A percentile compares a stretch with the other conserved stretches of the same genome.
Evolutionary conservation across 2,888 invertebrate genomes (phyloP).

Genomic region (Drosophila merina): DNA sequence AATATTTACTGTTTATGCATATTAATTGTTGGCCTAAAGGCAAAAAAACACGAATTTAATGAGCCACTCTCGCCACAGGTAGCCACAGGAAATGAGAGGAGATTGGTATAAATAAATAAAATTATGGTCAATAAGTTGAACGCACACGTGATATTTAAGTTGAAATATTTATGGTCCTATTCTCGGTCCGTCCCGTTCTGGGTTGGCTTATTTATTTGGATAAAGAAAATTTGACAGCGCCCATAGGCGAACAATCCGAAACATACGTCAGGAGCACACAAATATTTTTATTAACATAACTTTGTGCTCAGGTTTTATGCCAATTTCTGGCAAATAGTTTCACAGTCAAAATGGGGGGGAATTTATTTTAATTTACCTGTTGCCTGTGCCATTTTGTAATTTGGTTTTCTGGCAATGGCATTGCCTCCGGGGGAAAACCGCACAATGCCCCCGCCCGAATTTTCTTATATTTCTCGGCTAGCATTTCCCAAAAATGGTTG

Average conservation of each 20-base stretch:
- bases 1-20: slow-evolving; percentile 58
- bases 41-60: slow-evolving; percentile 48
- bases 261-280: slow-evolving; percentile 7
- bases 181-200: not conserved
- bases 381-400: slow-evolving; percentile 11
- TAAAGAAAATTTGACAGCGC: slow-evolving; percentile 23
- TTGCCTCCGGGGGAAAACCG: slow-evolving; percentile 22
- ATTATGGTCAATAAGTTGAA: slow-evolving; percentile 52
- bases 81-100: slow-evolving; percentile 37
- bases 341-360: slow-evolving; percentile 13
- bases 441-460: slow-evolving; percentile 4
- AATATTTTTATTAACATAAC: slow-evolving; percentile 33
- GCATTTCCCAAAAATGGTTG: slow-evolving; percentile 59
- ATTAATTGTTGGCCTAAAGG: slow-evolving; percentile 47
- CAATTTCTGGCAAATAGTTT: slow-evolving; percentile 19
- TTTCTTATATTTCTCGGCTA: slow-evolving; percentile 6
- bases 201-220: slow-evolving; percentile 48
- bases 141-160: slow-evolving; percentile 60
- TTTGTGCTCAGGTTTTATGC: slow-evolving; percentile 4
- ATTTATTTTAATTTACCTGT: slow-evolving; percentile 35
- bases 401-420: slow-evolving; percentile 12
- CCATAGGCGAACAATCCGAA: slow-evolving; percentile 17
- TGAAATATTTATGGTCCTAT: slow-evolving; percentile 58
- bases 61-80: slow-evolving; percentile 60
- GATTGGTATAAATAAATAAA: slow-evolving; percentile 56